Base-by-base conservation (phyloP, 2,113 vertebrate species). In the Craseonycteris thonglongyai region DNA sequence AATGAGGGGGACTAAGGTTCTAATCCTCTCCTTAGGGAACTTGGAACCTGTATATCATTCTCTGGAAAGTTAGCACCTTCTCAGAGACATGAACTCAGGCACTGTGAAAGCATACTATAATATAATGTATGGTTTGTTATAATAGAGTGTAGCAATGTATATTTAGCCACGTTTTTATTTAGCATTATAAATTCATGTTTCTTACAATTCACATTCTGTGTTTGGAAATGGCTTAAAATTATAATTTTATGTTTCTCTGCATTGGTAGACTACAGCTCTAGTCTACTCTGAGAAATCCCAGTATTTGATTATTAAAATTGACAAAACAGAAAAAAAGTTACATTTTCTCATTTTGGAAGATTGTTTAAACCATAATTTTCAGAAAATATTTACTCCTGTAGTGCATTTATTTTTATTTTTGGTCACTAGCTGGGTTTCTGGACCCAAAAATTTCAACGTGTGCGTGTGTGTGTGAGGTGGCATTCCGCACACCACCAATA, bases 221-320 rank as follows among this genome's bases (percentile, higher is more conserved):
- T 63, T 75, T 61, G 21, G 14, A 82, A 93, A 93, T 81, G 47
- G 10, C 26, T 80, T 86, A 58, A 85, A 49, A 58, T 80, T 35
- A 47, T 51, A 80, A 87, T 47, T 85, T 88, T 85, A 8, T 90
- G 14, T 58, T 84, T 72, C 33, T 69, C 3, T 85, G 47, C 28
- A 24, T 66, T 47, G 66, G 12, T 59, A 51, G 5, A 66, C 2
- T 72, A 19, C 2, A 88, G 6, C 19, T 88, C 38, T 18, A 40
- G 65, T 89, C 6, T 85, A 11, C 12, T 51, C 21, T 47, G 47
- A 76, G 30, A 86, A 66, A 92, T 69, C 24, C 15, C 5, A 59
- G 7, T 61, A 49, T 65, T 82, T 75, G 21, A 72, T 40, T 71
- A 66, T n/a, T 68, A 74, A 91, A 82, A 61, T 45, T 87, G 49